phyloP scores from a whole-genome alignment of 23 tunicate genomes.

The Ciona savignyi region DNA sequence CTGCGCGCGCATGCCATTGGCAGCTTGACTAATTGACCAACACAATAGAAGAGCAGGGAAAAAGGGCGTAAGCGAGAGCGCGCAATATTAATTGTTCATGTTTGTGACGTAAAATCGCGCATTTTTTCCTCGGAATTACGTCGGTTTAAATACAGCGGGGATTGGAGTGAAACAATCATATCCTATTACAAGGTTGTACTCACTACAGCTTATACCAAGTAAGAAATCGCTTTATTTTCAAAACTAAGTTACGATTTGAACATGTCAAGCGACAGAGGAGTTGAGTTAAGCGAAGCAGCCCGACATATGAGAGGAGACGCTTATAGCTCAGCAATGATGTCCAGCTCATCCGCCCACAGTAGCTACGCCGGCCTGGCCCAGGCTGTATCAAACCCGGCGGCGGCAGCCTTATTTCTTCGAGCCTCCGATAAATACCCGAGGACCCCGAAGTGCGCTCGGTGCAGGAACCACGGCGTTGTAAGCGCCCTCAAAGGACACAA shows the following conservation, averaged over 20 bases:
- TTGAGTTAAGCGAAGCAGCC: no score
- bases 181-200: no score
- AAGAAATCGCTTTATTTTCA: no score
- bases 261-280: no score
- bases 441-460: constrained; percentile 94
- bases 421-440: constrained; percentile 78
- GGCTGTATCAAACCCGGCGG: constrained; percentile 42
- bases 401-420: constrained; percentile 60
- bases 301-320: no score
- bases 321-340: no score
- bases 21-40: no score
- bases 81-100: background rate
- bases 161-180: no score
- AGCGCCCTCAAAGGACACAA: constrained; percentile 96
- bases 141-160: no score
- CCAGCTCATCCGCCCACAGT: constrained; percentile 15
- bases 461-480: constrained; percentile 92
- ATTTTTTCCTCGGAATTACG: background rate
- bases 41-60: background rate
- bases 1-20: no score
- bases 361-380: constrained; percentile 34
- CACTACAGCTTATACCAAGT: no score
- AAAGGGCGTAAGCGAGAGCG: background rate
- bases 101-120: background rate
- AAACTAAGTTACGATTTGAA: no score